Base-by-base conservation (phyloP, 2,797 vertebrate genomes). In the Sciurus carolinensis region DNA sequence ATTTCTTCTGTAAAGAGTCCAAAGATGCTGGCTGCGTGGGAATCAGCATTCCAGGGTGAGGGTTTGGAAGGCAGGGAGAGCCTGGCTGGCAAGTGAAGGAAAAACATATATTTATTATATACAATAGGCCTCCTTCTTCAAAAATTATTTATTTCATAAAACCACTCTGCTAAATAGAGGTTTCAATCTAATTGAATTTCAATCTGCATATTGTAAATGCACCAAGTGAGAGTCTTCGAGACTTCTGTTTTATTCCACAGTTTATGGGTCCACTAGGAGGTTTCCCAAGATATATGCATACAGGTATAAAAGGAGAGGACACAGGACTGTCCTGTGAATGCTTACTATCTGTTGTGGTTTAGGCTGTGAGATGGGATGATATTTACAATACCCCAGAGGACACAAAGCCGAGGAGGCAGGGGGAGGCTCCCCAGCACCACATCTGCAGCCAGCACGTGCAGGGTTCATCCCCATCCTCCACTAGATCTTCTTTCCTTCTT, bases 111-210 rank as follows among this genome's bases (percentile, higher is more conserved):
- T 91, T 76, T 95, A 95, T 95, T 87, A 96, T 28, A 95, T 76
- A 75, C 44, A 86, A 84, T 11, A 62, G 86, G 82, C 81, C 94
- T 92, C 81, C 83, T 92, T 94, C 97, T 95, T 92, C 95, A 94
- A 93, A 97, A 96, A 96, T 97, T 96, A 98, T 96, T 97, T 96
- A 97, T 98, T 97, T 98, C 96, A 80, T 95, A 94, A 94, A 97
- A 94, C 94, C 96, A 98, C 96, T 98, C 93, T 96, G 85, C 96
- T 96, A 97, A 98, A 92, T 94, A 97, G 95, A 94, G 94, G 95
- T 96, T 96, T 96, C 96, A 94, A 87, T 92, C 93, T 97, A 96
- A 97, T 94, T 93, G 91, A 96, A 94, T 11, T 30, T 39, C 95
- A 96, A 96, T 97, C 95, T 97, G 94, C 96, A 96, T 96, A 97